A percentile compares a stretch with the other conserved stretches of the same genome.
These are phyloP conservation scores for Edolisoma coerulescens DNA, from an alignment of 2,113 vertebrate species.

Conservation along the genomic window DNA sequence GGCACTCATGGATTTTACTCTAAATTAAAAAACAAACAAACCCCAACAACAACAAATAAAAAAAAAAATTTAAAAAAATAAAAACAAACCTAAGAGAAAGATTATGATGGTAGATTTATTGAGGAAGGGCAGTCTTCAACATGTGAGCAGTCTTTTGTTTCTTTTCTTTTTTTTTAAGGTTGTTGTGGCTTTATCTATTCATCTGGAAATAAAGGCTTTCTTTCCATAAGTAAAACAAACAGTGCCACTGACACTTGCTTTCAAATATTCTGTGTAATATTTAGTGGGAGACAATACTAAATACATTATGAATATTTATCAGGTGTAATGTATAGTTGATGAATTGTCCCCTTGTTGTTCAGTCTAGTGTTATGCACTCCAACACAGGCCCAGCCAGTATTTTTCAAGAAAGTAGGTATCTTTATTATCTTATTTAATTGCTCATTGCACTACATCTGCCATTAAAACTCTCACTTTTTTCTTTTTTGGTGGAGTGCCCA, in stretches of 20 bases:
- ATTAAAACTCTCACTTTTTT: background rate
- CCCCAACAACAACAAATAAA: background rate
- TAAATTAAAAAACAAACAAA: background rate
- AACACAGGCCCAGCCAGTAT: accelerated
- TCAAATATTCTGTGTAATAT: background rate
- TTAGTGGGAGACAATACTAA: background rate
- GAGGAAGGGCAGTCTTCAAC: background rate
- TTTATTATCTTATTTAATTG: background rate
- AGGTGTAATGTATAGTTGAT: background rate
- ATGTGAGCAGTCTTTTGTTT: background rate
- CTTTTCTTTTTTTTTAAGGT: background rate
- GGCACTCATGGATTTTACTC: background rate
- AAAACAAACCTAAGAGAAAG: background rate
- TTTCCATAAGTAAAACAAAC: background rate
- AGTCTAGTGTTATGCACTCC: background rate
- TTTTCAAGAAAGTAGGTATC: background rate
- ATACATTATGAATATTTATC: background rate
- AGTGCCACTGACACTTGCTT: background rate
- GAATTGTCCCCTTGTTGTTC: background rate
- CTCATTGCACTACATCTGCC: background rate
- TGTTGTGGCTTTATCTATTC: background rate
- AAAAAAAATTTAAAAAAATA: background rate
- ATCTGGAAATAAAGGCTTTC: background rate
- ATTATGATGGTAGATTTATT: background rate
- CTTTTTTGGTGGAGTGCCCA: background rate